phyloP scores from a whole-genome alignment of 2,888 invertebrate species.

The Drosophila emarginata region DNA sequence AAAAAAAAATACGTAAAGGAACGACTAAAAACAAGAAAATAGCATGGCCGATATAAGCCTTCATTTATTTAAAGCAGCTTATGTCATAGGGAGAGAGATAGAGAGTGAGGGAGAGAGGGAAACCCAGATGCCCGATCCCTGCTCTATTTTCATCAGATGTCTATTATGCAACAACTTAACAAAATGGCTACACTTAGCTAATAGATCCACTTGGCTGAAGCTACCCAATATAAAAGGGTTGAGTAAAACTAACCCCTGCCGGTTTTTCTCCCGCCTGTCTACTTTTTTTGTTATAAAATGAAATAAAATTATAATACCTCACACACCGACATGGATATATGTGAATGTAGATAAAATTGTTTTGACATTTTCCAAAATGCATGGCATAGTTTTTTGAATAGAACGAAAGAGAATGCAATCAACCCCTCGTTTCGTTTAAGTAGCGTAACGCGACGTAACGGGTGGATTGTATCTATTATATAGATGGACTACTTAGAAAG shows the following conservation, averaged over 20 bases:
- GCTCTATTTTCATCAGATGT: constrained; percentile 11
- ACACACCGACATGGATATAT: constrained; percentile 29
- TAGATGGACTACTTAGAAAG: not conserved
- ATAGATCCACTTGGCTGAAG: constrained; percentile 50
- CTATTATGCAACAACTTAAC: constrained; percentile 69
- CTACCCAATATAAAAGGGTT: constrained; percentile 58
- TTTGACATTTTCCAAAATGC: constrained; percentile 76
- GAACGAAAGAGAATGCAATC: constrained; percentile 40
- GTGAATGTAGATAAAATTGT: constrained; percentile 60
- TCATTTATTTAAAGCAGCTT: constrained; percentile 67
- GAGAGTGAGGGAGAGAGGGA: constrained; percentile 14
- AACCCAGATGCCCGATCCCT: constrained; percentile 9
- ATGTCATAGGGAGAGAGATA: constrained; percentile 25
- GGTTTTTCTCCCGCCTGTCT: constrained; percentile 16
- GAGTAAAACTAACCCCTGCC: constrained; percentile 73
- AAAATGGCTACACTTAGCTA: constrained; percentile 79
- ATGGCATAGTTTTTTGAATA: constrained; percentile 49
- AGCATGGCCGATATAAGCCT: constrained; percentile 42
- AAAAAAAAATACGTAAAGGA: constrained; percentile 13
- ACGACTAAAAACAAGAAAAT: constrained; percentile 26
- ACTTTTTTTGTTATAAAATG: constrained; percentile 65
- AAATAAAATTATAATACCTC: constrained; percentile 73
- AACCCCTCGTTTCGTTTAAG: constrained; percentile 50
- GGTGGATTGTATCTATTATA: constrained; percentile 37
- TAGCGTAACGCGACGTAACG: constrained; percentile 52